Evolutionary conservation across 2,113 vertebrate genomes (phyloP), one percentile per base, ranked within the genome.

Genomic region (Lathamus discolor): DNA sequence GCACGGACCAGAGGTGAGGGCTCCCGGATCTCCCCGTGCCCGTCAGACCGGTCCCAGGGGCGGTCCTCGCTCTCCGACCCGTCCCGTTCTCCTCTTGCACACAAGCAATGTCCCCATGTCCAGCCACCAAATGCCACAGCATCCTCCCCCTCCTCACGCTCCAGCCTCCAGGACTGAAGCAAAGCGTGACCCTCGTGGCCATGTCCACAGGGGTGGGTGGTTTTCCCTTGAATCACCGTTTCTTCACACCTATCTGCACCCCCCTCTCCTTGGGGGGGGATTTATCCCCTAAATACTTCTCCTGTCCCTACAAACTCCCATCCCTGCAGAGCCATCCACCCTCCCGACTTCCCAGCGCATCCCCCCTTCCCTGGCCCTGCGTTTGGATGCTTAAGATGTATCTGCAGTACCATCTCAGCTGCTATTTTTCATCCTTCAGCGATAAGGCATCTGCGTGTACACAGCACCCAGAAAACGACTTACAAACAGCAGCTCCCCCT

Each of bases 371-470:
- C 43, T 23, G 17, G 44, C 73, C 78, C 88, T 10, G 4, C 13
- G 2, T 86, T 66, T 24, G 80, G 84, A 27, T 92, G 75, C 72
- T 97, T 95, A 79, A 79, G 43, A 95, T 89, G 74, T 93, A 86
- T 91, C 96, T 86, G 84, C 66, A 39, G 66, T 86, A 7, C 14
- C 84, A 76, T 95, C 97, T 97, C 96, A 93, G 96, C 97, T 95
- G 95, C 97, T 90, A 83, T 94, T 94, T 96, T 94, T 95, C 98
- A 98, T 97, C 97, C 96, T 92, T 95, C 91, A 93, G 97, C 96
- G 98, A 98, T 98, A 98, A 98, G 98, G 96, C 95, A 61, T 92
- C 86, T 74, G 90, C 12, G 2, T 28, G 69, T 85, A 82, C 66
- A 63, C 86, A 70, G 68, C 85, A 64, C 91, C 88, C 61, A 18